Conservation (phyloP, 2,888 invertebrate genomes). For the Mythimna impura region DNA sequence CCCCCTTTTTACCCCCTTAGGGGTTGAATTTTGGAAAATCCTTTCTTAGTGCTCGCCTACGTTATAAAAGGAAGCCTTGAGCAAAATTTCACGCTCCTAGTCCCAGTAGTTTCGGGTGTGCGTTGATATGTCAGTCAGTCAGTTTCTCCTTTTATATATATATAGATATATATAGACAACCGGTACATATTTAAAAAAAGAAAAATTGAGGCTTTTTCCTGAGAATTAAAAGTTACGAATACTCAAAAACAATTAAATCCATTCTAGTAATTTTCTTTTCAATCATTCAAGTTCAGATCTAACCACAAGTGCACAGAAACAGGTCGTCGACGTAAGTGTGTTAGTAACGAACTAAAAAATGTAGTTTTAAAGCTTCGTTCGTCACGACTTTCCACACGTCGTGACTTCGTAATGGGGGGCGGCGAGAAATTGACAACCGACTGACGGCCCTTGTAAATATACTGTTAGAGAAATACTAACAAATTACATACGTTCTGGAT, state of each 20-base stretch:
- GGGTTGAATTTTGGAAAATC: too few species aligned
- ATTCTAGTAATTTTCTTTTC: neutral
- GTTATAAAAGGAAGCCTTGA: too few species aligned
- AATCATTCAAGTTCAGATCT: slow-evolving; percentile 27
- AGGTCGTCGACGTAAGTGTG: slow-evolving; percentile 38
- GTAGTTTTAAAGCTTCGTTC: slow-evolving; percentile 32
- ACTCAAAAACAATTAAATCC: neutral
- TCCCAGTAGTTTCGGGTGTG: too few species aligned
- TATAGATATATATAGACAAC: too few species aligned
- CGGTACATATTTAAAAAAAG: too few species aligned
- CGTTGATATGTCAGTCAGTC: too few species aligned
- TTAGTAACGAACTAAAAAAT: slow-evolving; percentile 55
- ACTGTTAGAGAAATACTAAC: slow-evolving; percentile 25
- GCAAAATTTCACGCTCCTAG: too few species aligned
- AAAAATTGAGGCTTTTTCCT: neutral
- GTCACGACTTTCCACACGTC: slow-evolving; percentile 62
- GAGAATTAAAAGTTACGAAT: neutral
- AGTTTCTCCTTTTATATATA: too few species aligned
- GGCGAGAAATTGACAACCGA: slow-evolving; percentile 55
- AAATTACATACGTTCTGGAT: slow-evolving; percentile 20
- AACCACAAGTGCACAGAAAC: slow-evolving; percentile 37
- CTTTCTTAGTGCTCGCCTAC: too few species aligned
- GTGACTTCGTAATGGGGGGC: slow-evolving; percentile 60
- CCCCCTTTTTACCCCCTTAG: too few species aligned
- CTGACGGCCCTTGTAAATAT: slow-evolving; percentile 45